phyloP scores from a whole-genome alignment of 2,888 invertebrate species.

The Dendrolimus pini region DNA sequence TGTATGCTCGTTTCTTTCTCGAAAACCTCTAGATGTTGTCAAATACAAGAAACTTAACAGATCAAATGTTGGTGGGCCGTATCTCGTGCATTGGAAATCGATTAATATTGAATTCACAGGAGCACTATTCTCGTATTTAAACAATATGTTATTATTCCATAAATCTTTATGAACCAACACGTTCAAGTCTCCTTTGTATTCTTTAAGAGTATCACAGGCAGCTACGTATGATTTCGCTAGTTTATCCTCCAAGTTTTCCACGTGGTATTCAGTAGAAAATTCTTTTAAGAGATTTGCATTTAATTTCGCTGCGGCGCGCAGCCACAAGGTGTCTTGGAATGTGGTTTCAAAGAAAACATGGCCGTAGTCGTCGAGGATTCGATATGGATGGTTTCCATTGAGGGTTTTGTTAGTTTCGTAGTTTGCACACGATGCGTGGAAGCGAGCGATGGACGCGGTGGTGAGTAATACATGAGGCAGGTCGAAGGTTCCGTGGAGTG shows the following conservation, averaged over 20 bases:
- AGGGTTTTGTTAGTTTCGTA: constrained; percentile 32
- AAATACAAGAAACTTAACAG: constrained; percentile 42
- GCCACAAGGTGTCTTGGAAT: constrained; percentile 40
- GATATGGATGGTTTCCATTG: constrained; percentile 19
- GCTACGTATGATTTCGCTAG: constrained; percentile 27
- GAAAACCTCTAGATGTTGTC: constrained; percentile 38
- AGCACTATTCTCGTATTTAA: constrained; percentile 33
- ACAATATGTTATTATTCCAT: constrained; percentile 61
- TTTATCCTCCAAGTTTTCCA: constrained; percentile 29
- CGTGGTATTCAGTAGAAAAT: constrained; percentile 34
- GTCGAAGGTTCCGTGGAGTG: constrained; percentile 31
- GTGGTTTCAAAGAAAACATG: constrained; percentile 34
- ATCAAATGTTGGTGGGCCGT: constrained; percentile 57
- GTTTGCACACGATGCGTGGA: constrained; percentile 52
- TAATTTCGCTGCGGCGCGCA: constrained; percentile 43
- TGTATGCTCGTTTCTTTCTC: constrained; percentile 32
- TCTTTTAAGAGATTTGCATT: constrained; percentile 33
- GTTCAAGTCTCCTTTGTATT: constrained; percentile 39
- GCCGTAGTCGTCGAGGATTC: constrained; percentile 29
- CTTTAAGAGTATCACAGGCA: constrained; percentile 36
- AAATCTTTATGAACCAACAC: constrained; percentile 54
- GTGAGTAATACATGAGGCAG: constrained; percentile 33
- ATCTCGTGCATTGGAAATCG: constrained; percentile 54
- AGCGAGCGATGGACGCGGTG: constrained; percentile 39
- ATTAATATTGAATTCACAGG: constrained; percentile 44